Evolutionary conservation across 1,140 invertebrate species (phyloP).

Genomic region (Zaprionus nigranus): DNA sequence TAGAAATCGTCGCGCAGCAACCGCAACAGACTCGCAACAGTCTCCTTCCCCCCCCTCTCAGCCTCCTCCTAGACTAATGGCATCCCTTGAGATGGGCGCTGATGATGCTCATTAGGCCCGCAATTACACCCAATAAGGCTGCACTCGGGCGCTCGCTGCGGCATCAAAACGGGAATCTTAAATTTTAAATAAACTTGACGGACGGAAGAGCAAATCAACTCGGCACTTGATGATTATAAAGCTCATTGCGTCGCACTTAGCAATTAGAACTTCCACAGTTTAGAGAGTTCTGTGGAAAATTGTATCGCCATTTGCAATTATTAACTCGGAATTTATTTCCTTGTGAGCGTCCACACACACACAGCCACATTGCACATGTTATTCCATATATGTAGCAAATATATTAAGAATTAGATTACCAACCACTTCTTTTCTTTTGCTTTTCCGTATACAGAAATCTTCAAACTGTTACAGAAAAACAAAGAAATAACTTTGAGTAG

Average conservation of each 20-base stretch:
- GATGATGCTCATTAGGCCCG: constrained; percentile 25
- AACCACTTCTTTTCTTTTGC: not conserved
- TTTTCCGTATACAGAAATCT: not conserved
- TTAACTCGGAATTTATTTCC: not conserved
- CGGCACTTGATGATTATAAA: constrained; percentile 10
- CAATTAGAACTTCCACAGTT: constrained; percentile 12
- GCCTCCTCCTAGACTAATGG: constrained; percentile 20
- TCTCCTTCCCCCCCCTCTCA: not conserved
- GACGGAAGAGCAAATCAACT: constrained; percentile 4
- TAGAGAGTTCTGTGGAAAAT: constrained; percentile 4
- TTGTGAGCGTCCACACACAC: not conserved
- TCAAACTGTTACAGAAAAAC: not conserved
- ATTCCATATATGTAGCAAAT: not conserved
- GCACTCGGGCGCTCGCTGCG: not conserved
- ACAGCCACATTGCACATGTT: not conserved
- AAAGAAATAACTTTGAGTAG: not conserved
- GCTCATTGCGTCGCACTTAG: not conserved
- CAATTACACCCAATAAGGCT: constrained; percentile 32
- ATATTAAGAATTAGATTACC: not conserved
- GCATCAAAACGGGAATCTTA: constrained; percentile 19
- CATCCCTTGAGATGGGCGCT: constrained; percentile 29
- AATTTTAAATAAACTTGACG: constrained; percentile 21
- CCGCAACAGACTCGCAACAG: not conserved
- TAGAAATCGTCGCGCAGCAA: constrained; percentile 18
- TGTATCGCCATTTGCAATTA: constrained; percentile 7